phyloP scores from a whole-genome alignment of 2,113 vertebrate species.

The Mormyrus lacerda region DNA sequence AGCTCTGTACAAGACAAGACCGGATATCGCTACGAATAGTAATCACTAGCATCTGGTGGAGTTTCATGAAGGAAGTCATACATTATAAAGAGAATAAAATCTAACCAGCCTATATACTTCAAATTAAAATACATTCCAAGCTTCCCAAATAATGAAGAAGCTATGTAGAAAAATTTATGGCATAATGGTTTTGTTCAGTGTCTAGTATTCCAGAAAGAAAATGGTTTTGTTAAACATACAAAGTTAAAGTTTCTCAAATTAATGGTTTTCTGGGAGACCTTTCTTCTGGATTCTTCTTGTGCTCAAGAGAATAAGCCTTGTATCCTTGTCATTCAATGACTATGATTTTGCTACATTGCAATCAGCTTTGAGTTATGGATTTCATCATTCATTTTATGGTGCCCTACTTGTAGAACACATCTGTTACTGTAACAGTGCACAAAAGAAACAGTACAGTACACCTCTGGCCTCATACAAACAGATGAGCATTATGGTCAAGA shows the following conservation, averaged over 20 bases:
- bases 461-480: not conserved
- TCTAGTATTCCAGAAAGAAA: not conserved
- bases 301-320: not conserved
- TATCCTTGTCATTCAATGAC: not conserved
- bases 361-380: not conserved
- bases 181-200: conserved; percentile 3
- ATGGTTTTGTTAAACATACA: conserved; percentile 1
- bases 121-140: conserved; percentile 15
- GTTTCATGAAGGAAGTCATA: not conserved
- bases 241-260: not conserved
- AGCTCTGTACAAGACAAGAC: conserved; percentile 19
- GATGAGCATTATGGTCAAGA: not conserved
- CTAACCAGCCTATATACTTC: not conserved
- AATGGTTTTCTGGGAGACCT: not conserved
- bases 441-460: not conserved
- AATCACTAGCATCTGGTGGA: conserved; percentile 15
- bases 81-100: conserved; percentile 9
- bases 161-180: not conserved
- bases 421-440: conserved; percentile 2
- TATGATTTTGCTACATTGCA: not conserved
- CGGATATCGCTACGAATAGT: not conserved
- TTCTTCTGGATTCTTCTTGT: not conserved
- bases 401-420: not conserved
- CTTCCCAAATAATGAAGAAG: not conserved
- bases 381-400: not conserved